A percentile compares a stretch with the other conserved stretches of the same genome.
These are phyloP conservation scores for Imbricaverruca yamaguchii DNA, from an alignment of 2,888 invertebrate species.

Conservation along the genomic window DNA sequence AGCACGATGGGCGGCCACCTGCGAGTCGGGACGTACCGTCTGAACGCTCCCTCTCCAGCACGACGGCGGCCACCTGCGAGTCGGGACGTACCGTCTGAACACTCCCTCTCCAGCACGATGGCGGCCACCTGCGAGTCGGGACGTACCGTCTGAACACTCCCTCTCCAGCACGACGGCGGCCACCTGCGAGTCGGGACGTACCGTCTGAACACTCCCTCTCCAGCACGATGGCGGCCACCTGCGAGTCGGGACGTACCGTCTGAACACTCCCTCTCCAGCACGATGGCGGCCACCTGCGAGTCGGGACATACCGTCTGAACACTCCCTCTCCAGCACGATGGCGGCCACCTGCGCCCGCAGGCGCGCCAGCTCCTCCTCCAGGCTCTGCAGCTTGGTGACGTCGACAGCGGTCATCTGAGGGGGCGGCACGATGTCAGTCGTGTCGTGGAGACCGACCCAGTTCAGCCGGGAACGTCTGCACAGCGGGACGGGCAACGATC, in stretches of 20 bases:
- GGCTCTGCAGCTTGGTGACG: conserved; percentile 49
- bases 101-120: conserved; percentile 12
- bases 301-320: not conserved
- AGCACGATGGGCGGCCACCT: conserved; percentile 54
- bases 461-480: no score
- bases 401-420: not conserved
- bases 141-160: not conserved
- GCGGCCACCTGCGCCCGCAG: conserved; percentile 77
- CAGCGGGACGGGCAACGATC: no score
- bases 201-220: not conserved
- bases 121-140: conserved; percentile 73
- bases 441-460: no score
- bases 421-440: no score
- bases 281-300: conserved; percentile 57
- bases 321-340: conserved; percentile 12
- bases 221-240: conserved; percentile 53
- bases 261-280: not conserved
- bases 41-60: not conserved
- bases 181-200: no score
- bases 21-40: no score
- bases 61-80: conserved; percentile 62
- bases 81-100: no score
- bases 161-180: conserved; percentile 39
- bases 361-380: conserved; percentile 80
- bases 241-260: no score